phyloP scores from a whole-genome alignment of 2,888 invertebrate species.

The Polydrusus tereticollis region DNA sequence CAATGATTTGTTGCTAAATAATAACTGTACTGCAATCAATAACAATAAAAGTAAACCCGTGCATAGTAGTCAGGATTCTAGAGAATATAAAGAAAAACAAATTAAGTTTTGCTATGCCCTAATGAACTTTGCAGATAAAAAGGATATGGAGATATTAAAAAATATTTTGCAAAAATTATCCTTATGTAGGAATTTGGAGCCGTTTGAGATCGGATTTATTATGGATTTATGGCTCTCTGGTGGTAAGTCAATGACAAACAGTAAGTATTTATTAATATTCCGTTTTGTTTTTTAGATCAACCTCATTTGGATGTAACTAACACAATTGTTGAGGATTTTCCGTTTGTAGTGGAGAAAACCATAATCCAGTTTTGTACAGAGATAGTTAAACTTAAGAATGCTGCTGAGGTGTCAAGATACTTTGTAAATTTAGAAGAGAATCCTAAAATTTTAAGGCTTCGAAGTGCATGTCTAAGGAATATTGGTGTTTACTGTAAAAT shows the following conservation, averaged over 20 bases:
- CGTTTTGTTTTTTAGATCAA: slow-evolving; percentile 34
- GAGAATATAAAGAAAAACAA: slow-evolving; percentile 45
- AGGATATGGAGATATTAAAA: slow-evolving; percentile 36
- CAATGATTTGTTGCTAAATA: slow-evolving; percentile 30
- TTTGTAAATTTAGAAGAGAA: slow-evolving; percentile 44
- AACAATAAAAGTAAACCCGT: neutral
- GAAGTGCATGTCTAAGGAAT: slow-evolving; percentile 42
- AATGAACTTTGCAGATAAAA: slow-evolving; percentile 29
- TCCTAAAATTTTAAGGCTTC: slow-evolving; percentile 40
- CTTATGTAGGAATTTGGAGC: slow-evolving; percentile 33
- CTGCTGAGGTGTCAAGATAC: slow-evolving; percentile 41
- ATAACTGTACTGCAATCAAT: neutral
- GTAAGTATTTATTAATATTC: neutral
- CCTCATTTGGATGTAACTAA: slow-evolving; percentile 3
- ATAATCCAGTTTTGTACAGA: slow-evolving; percentile 44
- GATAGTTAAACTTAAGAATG: slow-evolving; percentile 36
- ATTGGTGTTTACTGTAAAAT: slow-evolving; percentile 43
- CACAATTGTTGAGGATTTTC: slow-evolving; percentile 38
- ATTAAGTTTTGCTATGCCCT: slow-evolving; percentile 50
- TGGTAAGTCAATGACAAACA: slow-evolving; percentile 30
- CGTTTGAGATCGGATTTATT: slow-evolving; percentile 49
- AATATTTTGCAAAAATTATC: slow-evolving; percentile 41
- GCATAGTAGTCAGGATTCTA: neutral
- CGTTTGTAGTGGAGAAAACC: slow-evolving; percentile 49
- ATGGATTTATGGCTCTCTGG: slow-evolving; percentile 45